Conservation (phyloP, 2,797 vertebrate genomes). For the Pitangus sulphuratus region DNA sequence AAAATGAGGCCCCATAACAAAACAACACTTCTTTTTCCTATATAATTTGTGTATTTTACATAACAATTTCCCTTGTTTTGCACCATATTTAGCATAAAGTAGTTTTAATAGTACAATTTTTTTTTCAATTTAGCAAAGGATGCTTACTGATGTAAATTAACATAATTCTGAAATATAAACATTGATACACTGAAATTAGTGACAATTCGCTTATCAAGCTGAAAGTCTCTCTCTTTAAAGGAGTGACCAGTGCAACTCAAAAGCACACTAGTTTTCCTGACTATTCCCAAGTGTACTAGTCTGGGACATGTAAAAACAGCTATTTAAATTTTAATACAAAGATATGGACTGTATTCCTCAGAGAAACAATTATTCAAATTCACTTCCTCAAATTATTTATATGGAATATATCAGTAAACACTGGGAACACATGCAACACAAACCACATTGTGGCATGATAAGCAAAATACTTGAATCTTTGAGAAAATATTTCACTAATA, state of each 20-base stretch:
- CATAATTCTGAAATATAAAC: neutral
- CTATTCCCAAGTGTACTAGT: neutral
- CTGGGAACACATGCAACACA: neutral
- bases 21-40: neutral
- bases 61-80: neutral
- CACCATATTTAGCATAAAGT: neutral
- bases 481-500: neutral
- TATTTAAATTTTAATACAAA: conserved; percentile 38
- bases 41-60: neutral
- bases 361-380: conserved; percentile 27
- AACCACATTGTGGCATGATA: neutral
- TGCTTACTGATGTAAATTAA: neutral
- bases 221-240: neutral
- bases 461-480: neutral
- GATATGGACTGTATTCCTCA: neutral
- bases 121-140: neutral
- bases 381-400: neutral
- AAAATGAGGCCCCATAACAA: neutral
- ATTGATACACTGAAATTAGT: neutral
- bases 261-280: neutral
- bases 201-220: neutral
- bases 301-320: neutral
- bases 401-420: neutral
- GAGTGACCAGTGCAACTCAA: neutral
- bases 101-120: neutral